phyloP scores from a whole-genome alignment of 2,888 invertebrate species.

The Agrilus mali region DNA sequence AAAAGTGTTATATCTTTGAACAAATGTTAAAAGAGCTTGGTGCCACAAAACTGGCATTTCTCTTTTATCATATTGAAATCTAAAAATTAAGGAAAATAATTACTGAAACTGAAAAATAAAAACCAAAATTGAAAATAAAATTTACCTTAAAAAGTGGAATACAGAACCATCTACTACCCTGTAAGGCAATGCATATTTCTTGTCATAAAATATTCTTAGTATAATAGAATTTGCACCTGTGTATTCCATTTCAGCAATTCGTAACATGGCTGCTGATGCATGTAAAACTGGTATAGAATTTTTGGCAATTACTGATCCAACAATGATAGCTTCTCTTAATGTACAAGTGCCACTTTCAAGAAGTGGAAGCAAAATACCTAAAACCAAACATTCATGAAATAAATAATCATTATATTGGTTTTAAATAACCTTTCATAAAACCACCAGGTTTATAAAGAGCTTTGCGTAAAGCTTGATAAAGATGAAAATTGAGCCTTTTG shows the following conservation, averaged over 20 bases:
- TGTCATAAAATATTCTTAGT: conserved; percentile 84
- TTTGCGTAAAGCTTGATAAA: conserved; percentile 88
- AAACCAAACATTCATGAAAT: conserved; percentile 3
- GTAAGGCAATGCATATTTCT: conserved; percentile 95
- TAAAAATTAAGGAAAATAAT: conserved; percentile 27
- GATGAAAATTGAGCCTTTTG: conserved; percentile 89
- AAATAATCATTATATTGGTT: neutral
- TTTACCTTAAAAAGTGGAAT: conserved; percentile 81
- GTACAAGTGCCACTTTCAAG: conserved; percentile 87
- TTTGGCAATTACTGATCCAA: conserved; percentile 82
- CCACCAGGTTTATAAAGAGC: conserved; percentile 93
- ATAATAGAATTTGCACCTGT: conserved; percentile 94
- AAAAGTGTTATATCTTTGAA: conserved; percentile 90
- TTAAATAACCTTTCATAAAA: conserved; percentile 74
- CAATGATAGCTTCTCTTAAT: conserved; percentile 86
- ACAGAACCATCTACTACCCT: conserved; percentile 90
- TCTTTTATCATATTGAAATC: conserved; percentile 72
- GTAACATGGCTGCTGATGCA: conserved; percentile 87
- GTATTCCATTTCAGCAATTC: conserved; percentile 96
- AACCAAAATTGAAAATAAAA: conserved; percentile 4
- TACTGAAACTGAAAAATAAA: neutral
- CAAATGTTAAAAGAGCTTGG: conserved; percentile 85
- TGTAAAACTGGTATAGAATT: conserved; percentile 91
- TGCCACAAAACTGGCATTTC: conserved; percentile 95
- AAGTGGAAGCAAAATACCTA: conserved; percentile 53